phyloP scores from a whole-genome alignment of 1,140 invertebrate genomes.

The Neotoxoptera formosana region DNA sequence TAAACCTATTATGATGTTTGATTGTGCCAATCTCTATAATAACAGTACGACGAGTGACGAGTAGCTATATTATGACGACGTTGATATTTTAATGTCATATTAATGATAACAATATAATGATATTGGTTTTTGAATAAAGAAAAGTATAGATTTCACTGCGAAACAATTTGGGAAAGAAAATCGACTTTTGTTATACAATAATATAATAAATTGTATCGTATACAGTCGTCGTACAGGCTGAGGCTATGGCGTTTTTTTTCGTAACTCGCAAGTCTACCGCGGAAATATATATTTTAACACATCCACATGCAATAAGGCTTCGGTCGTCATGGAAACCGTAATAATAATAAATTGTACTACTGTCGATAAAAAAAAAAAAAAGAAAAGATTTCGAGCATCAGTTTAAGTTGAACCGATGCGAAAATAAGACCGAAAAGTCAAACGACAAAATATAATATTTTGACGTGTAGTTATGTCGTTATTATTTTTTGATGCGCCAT shows the following conservation, averaged over 20 bases:
- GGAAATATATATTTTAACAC: not conserved
- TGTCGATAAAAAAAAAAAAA: not conserved
- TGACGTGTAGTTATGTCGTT: too few relatives aligned
- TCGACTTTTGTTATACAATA: not conserved
- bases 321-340: conserved; percentile 26
- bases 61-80: not conserved
- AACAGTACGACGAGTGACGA: not conserved
- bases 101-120: not conserved
- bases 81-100: not conserved
- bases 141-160: not conserved
- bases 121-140: not conserved
- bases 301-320: not conserved
- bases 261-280: not conserved
- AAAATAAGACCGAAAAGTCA: not conserved
- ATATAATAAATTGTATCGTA: not conserved
- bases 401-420: not conserved
- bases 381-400: not conserved
- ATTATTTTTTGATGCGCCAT: not conserved
- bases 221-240: not conserved
- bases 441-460: not conserved
- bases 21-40: not conserved
- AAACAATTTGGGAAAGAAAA: not conserved
- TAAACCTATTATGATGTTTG: not conserved
- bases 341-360: not conserved
- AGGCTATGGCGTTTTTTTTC: not conserved